Evolutionary conservation across 2,888 invertebrate species (phyloP).

Genomic region (Tanypteryx hageni): DNA sequence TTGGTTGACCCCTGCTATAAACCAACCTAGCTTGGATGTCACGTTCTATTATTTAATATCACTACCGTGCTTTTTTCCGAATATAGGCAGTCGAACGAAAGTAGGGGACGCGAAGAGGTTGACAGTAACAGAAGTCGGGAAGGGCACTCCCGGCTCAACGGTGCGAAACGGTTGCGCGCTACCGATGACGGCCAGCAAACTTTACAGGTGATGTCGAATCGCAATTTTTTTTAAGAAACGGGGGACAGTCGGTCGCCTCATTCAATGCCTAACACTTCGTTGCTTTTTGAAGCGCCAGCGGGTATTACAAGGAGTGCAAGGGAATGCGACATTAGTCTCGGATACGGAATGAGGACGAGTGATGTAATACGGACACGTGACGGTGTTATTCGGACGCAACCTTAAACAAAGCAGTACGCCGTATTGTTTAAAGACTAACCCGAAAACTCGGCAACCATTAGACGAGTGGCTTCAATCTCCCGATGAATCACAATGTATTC

Average conservation of each 20-base stretch:
- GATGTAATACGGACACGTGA: neutral
- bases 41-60: neutral
- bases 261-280: neutral
- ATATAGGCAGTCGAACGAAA: neutral
- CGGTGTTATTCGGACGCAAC: too few relatives aligned
- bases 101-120: neutral
- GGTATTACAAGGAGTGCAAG: neutral
- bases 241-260: neutral
- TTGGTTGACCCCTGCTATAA: neutral
- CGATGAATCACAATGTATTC: too few relatives aligned
- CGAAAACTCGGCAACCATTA: too few relatives aligned
- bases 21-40: neutral
- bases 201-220: neutral
- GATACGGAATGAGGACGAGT: neutral
- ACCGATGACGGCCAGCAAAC: neutral
- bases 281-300: neutral
- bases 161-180: neutral
- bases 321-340: neutral
- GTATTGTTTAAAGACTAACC: too few relatives aligned
- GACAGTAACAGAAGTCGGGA: neutral
- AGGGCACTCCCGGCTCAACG: neutral
- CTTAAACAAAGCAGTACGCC: too few relatives aligned
- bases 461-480: too few relatives aligned
- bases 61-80: neutral
- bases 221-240: neutral